A percentile compares a stretch with the other conserved stretches of the same genome.
These are phyloP conservation scores for Sesia apiformis DNA, from an alignment of 2,888 invertebrate genomes.

Conservation along the genomic window DNA sequence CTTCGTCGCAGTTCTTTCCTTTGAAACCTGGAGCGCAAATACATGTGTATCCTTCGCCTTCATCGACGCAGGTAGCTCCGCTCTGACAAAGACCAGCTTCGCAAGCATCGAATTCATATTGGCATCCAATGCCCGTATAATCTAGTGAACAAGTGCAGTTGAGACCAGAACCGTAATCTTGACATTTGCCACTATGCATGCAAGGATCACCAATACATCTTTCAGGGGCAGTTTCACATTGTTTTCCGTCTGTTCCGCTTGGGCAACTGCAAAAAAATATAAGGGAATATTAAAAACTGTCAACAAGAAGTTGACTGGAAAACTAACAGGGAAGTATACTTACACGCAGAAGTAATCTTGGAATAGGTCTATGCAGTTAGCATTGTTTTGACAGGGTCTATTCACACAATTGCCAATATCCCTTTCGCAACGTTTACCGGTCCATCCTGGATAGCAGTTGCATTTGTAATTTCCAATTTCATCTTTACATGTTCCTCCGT, in stretches of 20 bases:
- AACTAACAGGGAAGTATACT: slow-evolving; percentile 43
- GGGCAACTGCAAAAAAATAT: slow-evolving; percentile 78
- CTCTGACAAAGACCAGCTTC: slow-evolving; percentile 93
- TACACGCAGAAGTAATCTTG: slow-evolving; percentile 93
- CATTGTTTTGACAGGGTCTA: slow-evolving; percentile 94
- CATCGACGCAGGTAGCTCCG: slow-evolving; percentile 92
- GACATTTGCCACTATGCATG: slow-evolving; percentile 96
- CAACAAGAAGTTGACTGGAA: background rate
- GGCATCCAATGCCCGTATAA: slow-evolving; percentile 91
- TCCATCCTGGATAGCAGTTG: slow-evolving; percentile 89
- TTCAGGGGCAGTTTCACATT: slow-evolving; percentile 97
- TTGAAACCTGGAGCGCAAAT: slow-evolving; percentile 86
- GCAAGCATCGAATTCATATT: slow-evolving; percentile 95
- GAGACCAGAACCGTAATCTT: slow-evolving; percentile 95
- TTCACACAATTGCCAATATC: slow-evolving; percentile 92
- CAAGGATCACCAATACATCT: slow-evolving; percentile 95
- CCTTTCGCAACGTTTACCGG: slow-evolving; percentile 86
- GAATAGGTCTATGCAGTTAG: slow-evolving; percentile 92
- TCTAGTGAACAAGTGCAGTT: slow-evolving; percentile 94
- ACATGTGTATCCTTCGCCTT: slow-evolving; percentile 89
- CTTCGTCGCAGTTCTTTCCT: slow-evolving; percentile 91
- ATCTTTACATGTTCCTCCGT: slow-evolving; percentile 92
- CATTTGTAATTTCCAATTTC: slow-evolving; percentile 89
- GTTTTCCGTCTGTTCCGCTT: slow-evolving; percentile 96
- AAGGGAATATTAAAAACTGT: background rate